Percentiles rank a stretch among this genome's conserved stretches.
Conservation (phyloP, 1,140 invertebrate genomes). For the Pantala flavescens region DNA sequence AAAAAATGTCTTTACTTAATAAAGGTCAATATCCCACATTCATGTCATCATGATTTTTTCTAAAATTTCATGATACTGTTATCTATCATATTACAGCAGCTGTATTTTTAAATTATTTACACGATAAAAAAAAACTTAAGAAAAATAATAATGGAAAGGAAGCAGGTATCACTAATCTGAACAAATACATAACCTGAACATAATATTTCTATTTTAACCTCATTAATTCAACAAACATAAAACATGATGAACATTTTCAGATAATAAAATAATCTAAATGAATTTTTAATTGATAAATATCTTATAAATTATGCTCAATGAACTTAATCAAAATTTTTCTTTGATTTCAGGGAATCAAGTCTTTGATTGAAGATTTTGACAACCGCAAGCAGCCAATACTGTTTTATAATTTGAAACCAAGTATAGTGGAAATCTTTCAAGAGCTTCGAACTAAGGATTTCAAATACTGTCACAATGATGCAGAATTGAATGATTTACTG, state of each 20-base stretch:
- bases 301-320: too few relatives aligned
- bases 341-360: constrained; percentile 53
- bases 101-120: too few relatives aligned
- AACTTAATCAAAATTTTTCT: constrained; percentile 19
- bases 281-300: too few relatives aligned
- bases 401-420: constrained; percentile 64
- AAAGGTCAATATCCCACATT: background rate
- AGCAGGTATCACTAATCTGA: too few relatives aligned
- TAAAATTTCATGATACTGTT: background rate
- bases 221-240: too few relatives aligned
- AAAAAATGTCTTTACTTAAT: background rate
- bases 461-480: constrained; percentile 48
- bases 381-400: constrained; percentile 58
- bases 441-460: constrained; percentile 57
- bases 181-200: too few relatives aligned
- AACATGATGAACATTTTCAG: too few relatives aligned
- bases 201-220: too few relatives aligned
- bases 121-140: too few relatives aligned
- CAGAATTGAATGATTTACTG: constrained; percentile 50
- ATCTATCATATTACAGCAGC: background rate
- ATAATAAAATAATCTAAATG: too few relatives aligned
- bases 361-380: constrained; percentile 60
- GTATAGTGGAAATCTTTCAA: constrained; percentile 54
- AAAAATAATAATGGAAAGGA: too few relatives aligned
- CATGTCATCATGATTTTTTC: background rate